A percentile compares a stretch with the other conserved stretches of the same genome.
Evolutionary conservation across 1,140 invertebrate genomes (phyloP).

Genomic region (Pomphorhynchus laevis): DNA sequence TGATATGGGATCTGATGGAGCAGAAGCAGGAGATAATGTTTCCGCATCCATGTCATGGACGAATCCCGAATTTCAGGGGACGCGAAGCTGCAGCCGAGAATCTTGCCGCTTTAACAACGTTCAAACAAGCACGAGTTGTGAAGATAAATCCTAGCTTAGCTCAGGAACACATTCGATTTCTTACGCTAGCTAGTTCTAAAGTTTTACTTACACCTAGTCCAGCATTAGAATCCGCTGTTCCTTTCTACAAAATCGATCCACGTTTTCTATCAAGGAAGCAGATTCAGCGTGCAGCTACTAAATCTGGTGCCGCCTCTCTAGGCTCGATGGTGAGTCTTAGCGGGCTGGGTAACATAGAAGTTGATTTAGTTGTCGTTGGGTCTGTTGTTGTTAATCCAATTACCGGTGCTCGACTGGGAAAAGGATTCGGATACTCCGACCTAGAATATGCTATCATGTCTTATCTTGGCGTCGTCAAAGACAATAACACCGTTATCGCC

Average conservation of each 20-base stretch:
- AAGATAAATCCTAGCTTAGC: background rate
- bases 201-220: background rate
- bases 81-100: background rate
- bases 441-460: background rate
- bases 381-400: background rate
- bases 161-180: background rate
- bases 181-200: background rate
- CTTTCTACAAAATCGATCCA: background rate
- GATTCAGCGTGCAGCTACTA: background rate
- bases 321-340: background rate
- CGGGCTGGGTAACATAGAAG: background rate
- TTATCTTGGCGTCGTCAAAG: background rate
- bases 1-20: background rate
- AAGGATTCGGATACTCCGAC: background rate
- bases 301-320: background rate
- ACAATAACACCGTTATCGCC: background rate
- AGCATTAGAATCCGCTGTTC: background rate
- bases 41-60: background rate
- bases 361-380: background rate
- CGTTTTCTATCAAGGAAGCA: background rate
- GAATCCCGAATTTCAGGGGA: background rate
- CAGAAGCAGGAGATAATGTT: background rate
- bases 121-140: background rate
- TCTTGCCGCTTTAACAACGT: background rate
- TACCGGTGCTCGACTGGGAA: background rate